Conservation (phyloP, 2,113 vertebrate species). For the Chaetodon trifascialis region DNA sequence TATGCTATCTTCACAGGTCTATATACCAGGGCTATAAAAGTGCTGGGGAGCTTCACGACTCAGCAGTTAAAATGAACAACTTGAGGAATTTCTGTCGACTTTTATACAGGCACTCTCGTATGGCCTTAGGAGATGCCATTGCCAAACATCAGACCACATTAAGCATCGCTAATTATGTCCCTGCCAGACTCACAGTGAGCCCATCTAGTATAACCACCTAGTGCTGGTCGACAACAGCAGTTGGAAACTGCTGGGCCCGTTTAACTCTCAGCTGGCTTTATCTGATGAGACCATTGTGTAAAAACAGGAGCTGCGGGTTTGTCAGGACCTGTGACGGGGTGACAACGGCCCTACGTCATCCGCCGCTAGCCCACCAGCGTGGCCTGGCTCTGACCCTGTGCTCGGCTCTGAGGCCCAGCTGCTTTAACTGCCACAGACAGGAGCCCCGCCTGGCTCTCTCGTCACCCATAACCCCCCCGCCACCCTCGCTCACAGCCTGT, state of each 20-base stretch:
- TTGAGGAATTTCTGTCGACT: constrained; percentile 62
- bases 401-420: constrained; percentile 71
- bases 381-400: constrained; percentile 77
- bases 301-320: constrained; percentile 60
- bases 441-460: constrained; percentile 54
- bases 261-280: constrained; percentile 63
- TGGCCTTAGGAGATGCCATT: constrained; percentile 49
- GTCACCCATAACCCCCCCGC: constrained; percentile 63
- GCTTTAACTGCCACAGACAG: constrained; percentile 81
- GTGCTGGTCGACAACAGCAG: constrained; percentile 73
- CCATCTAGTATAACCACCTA: constrained; percentile 51
- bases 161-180: constrained; percentile 70
- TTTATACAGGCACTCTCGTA: constrained; percentile 41
- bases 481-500: constrained; percentile 77
- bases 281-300: constrained; percentile 60
- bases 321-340: constrained; percentile 53
- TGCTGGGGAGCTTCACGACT: constrained; percentile 58
- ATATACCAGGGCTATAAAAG: constrained; percentile 91
- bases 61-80: constrained; percentile 73
- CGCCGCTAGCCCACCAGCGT: constrained; percentile 61
- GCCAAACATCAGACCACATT: constrained; percentile 62
- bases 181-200: constrained; percentile 39
- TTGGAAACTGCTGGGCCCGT: constrained; percentile 72
- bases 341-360: constrained; percentile 59
- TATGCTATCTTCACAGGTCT: constrained; percentile 86